Evolutionary conservation across 30 jellyfish, hydroid and myxozoan genomes (phyloP), one percentile per base, ranked within the genome.

Genomic region (Aurelia coerulea): DNA sequence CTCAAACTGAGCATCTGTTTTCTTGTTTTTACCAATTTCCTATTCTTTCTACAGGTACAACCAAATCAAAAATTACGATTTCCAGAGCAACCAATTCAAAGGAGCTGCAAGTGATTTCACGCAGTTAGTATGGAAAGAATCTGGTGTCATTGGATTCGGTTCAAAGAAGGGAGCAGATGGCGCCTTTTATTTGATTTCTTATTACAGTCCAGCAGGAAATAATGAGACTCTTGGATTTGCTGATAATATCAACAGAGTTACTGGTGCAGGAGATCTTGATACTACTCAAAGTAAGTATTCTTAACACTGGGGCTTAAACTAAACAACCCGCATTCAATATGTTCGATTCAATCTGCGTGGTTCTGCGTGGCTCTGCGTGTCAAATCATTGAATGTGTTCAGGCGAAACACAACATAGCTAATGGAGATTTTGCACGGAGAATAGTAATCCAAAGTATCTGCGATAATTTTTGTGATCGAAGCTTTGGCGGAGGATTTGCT

Each of bases 231-330:
- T 90, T 83, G 91, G 98, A 18, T 95, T 65, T 82, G 59, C 76
- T 66, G 98, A 89, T 49, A 95, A 95, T 82, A 98, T 95, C 66
- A 90, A 95, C 86, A 73, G 97, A 79, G 99, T 95, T 4, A 90
- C 99, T 10, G 99, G 99, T 19, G 98, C 99, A 19, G 99, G 99
- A 18, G 99, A 95, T 76, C 80, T 83, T 46, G 97, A 90, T 23
- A 76, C 51, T 8, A 10, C 78, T 7, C 97, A 89, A 75, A 19
- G 97, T 89, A 59, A 71, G 97, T 15, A 5, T 5, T 11, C n/a
- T 58, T 31, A 0, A 9, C n/a, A n/a, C n/a, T n/a, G n/a, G n/a
- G n/a, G n/a, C n/a, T n/a, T n/a, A n/a, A n/a, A n/a, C n/a, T n/a
- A n/a, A n/a, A n/a, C n/a, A n/a, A n/a, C n/a, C n/a, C n/a, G n/a